phyloP scores from a whole-genome alignment of 1,140 invertebrate species.

The Macrotrachela quadricornifera region DNA sequence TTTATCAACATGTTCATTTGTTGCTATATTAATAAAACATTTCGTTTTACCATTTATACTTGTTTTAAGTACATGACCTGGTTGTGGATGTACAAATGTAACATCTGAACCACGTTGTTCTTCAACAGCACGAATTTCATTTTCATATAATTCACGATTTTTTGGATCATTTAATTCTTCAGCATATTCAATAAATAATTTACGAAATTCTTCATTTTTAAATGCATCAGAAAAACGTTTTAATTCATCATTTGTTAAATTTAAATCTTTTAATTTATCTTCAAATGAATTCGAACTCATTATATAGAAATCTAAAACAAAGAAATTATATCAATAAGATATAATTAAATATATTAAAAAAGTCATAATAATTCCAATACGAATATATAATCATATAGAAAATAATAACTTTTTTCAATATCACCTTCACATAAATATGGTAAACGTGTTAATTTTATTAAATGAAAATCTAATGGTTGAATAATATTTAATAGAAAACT shows the following conservation, averaged over 20 bases:
- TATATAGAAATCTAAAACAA: too few species aligned
- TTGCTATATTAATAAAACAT: slow-evolving; percentile 68
- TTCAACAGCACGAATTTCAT: slow-evolving; percentile 62
- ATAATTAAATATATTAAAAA: too few species aligned
- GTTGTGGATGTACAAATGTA: slow-evolving; percentile 61
- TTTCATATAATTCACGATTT: slow-evolving; percentile 54
- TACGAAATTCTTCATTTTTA: slow-evolving; percentile 64
- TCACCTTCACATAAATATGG: slow-evolving; percentile 86
- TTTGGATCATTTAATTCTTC: slow-evolving; percentile 66
- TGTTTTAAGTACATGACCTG: slow-evolving; percentile 56
- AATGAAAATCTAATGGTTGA: slow-evolving; percentile 44
- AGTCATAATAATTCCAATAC: slow-evolving; percentile 20
- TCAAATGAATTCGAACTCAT: background rate
- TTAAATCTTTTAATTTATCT: slow-evolving; percentile 38
- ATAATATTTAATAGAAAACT: slow-evolving; percentile 47
- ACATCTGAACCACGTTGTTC: slow-evolving; percentile 63
- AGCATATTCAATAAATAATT: slow-evolving; percentile 60
- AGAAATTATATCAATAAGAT: too few species aligned
- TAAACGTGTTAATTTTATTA: slow-evolving; percentile 53
- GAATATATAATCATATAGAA: slow-evolving; percentile 64
- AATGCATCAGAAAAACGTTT: slow-evolving; percentile 52
- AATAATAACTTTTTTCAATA: slow-evolving; percentile 67
- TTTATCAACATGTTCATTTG: slow-evolving; percentile 48
- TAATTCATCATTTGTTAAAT: slow-evolving; percentile 54
- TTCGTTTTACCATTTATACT: slow-evolving; percentile 57